Evolutionary conservation across 2,888 invertebrate genomes (phyloP), one percentile per base, ranked within the genome.

Genomic region (Meiosimyza platycephala): DNA sequence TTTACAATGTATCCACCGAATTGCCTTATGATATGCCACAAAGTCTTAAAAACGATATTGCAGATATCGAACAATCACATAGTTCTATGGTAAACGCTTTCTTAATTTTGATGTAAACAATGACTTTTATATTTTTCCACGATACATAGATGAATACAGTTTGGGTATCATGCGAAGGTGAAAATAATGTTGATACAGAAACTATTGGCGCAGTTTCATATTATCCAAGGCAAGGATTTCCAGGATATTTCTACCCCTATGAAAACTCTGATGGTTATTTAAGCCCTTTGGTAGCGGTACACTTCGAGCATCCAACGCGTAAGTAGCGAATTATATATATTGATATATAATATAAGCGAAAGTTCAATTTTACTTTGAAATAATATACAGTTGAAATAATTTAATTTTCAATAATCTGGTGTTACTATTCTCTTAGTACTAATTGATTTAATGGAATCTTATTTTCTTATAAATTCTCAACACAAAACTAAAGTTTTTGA

Each of bases 121-220:
- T 68, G 28, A 68, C 54, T 65, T 69, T 71, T 65, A 77, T 80
- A 72, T 87, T n/a, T 52, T 67, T 40, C 3, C 22, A 11, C 28
- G 88, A 28, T n/a, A n/a, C n/a, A n/a, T 83, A 94, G 92, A 87
- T 94, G 76, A 92, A 94, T 83, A 95, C 94, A 80, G 91, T 98
- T 78, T 97, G 97, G 93, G 92, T 98, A 15, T 94, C 95, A 9
- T 99, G 98, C 85, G 93, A 95, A 81, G 98, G 98, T 64, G 97
- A 97, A 90, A 95, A 94, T 87, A 94, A 96, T 0, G 94, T 95
- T 0, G 98, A 98, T 88, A 90, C 93, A 74, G 98, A 98, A 87
- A 95, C 96, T 86, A 91, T 98, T 76, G 98, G 97, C 0, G 92
- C 93, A 3, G 89, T 98, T 76, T 89, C 91, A 75, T 97, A 97